These are phyloP conservation scores for Lophius americanus DNA, from an alignment of 2,797 vertebrate genomes.

Conservation along the genomic window DNA sequence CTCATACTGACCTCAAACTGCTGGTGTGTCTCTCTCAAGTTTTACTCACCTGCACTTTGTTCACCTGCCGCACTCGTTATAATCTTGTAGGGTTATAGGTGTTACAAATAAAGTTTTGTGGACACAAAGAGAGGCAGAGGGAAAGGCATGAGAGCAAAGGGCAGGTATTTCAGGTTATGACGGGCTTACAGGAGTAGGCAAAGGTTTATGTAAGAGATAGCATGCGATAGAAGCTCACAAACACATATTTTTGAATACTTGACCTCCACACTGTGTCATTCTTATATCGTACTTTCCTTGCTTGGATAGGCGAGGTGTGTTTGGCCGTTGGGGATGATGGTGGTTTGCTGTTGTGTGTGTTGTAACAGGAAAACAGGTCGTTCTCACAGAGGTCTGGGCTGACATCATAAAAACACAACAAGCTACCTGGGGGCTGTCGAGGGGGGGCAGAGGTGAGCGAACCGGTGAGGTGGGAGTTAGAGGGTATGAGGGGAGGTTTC, in stretches of 20 bases:
- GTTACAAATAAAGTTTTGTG: constrained; percentile 64
- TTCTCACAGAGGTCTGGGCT: constrained; percentile 81
- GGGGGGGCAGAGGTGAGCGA: constrained; percentile 63
- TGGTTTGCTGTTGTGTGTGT: constrained; percentile 57
- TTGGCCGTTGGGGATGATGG: constrained; percentile 52
- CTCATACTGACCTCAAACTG: constrained; percentile 46
- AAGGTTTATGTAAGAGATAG: constrained; percentile 43
- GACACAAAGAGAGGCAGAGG: constrained; percentile 54
- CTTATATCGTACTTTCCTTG: constrained; percentile 14
- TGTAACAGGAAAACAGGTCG: constrained; percentile 71
- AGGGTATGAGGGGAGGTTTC: constrained; percentile 36
- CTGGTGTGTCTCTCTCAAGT: constrained; percentile 58
- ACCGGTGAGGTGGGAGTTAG: constrained; percentile 59
- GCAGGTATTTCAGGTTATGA: constrained; percentile 74
- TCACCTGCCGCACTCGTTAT: constrained; percentile 61
- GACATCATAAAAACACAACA: constrained; percentile 85
- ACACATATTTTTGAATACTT: constrained; percentile 28
- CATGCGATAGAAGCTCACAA: constrained; percentile 27
- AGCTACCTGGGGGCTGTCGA: constrained; percentile 76
- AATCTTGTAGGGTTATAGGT: constrained; percentile 60
- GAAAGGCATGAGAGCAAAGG: constrained; percentile 71
- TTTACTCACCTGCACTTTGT: constrained; percentile 74
- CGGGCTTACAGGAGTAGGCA: constrained; percentile 39
- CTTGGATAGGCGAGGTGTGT: constrained; percentile 54
- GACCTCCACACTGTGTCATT: background rate